Evolutionary conservation across 2,797 vertebrate genomes (phyloP).

Genomic region (Neosilurus mollespiculum): DNA sequence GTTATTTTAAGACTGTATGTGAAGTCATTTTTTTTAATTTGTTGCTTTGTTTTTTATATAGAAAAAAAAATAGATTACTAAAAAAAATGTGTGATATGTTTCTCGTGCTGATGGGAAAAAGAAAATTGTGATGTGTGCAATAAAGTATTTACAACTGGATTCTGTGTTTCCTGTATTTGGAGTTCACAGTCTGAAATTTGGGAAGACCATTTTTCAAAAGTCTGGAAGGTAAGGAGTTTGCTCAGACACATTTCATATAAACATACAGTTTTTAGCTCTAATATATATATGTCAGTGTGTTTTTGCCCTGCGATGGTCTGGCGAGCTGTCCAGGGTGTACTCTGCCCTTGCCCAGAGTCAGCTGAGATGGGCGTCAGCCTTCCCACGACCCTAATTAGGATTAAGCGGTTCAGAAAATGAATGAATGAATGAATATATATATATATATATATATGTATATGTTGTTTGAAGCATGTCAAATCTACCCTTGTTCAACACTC

Average conservation of each 20-base stretch:
- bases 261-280: too few relatives aligned
- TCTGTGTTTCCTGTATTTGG: conserved; percentile 61
- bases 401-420: too few relatives aligned
- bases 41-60: conserved; percentile 58
- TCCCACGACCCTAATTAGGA: too few relatives aligned
- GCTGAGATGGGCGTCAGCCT: too few relatives aligned
- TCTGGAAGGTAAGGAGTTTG: conserved; percentile 14
- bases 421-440: too few relatives aligned
- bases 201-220: background rate
- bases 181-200: background rate
- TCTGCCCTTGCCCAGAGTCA: too few relatives aligned
- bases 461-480: background rate
- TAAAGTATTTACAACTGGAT: conserved; percentile 74
- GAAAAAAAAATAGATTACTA: conserved; percentile 40
- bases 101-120: conserved; percentile 61
- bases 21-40: conserved; percentile 62
- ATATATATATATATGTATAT: background rate
- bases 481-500: background rate
- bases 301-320: too few relatives aligned
- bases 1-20: conserved; percentile 68
- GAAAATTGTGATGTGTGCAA: conserved; percentile 73
- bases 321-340: too few relatives aligned
- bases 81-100: conserved; percentile 67
- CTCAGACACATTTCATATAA: background rate
- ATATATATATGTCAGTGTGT: too few relatives aligned